phyloP scores from a whole-genome alignment of 2,113 vertebrate species.

The Struthidea cinerea region DNA sequence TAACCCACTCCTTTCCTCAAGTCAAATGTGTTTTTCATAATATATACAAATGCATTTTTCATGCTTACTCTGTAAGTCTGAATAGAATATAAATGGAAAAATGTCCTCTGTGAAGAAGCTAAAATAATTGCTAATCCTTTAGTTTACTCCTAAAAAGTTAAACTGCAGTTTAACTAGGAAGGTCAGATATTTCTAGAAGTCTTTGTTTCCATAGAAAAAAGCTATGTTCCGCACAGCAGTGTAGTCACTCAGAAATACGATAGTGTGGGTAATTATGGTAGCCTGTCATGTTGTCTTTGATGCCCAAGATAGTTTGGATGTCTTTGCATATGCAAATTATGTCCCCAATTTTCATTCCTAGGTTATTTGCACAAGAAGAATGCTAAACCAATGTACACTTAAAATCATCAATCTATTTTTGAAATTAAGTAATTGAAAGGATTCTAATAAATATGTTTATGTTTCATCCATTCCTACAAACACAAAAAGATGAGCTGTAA shows the following conservation, averaged over 20 bases:
- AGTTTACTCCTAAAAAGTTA: not conserved
- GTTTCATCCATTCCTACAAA: not conserved
- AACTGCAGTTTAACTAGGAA: not conserved
- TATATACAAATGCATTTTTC: not conserved
- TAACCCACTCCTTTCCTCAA: not conserved
- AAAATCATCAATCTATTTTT: not conserved
- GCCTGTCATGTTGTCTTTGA: not conserved
- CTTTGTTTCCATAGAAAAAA: not conserved
- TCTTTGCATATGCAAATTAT: slow-evolving; percentile 15
- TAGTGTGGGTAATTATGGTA: not conserved
- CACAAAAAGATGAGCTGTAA: not conserved
- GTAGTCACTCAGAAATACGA: not conserved
- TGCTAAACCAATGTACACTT: fast-evolving
- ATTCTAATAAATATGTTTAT: not conserved
- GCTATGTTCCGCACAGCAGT: not conserved
- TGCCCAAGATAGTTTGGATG: not conserved
- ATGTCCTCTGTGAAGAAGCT: not conserved
- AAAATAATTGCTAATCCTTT: not conserved
- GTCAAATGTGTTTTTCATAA: not conserved
- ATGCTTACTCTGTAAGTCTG: not conserved
- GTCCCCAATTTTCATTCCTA: not conserved
- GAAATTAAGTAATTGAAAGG: not conserved
- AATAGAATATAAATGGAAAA: not conserved
- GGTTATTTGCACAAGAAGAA: not conserved
- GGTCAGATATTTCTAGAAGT: not conserved